Evolutionary conservation across 1,140 invertebrate genomes (phyloP), one percentile per base, ranked within the genome.

Genomic region (Phocides pigmalion): DNA sequence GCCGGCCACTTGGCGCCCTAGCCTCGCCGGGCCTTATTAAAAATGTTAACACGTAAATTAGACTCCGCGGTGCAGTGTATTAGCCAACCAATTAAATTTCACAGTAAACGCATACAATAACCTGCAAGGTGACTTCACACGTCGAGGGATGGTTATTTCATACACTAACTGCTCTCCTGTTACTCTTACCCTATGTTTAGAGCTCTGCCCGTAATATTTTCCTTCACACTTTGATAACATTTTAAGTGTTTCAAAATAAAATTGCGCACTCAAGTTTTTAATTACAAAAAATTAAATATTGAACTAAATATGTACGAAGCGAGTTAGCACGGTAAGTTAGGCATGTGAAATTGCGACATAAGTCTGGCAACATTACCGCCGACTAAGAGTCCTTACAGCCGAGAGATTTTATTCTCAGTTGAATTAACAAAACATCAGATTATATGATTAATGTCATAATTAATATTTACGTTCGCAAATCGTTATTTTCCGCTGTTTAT

Each of bases 41-140:
- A 90, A 90, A 90, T 82, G 85, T 87, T 89, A 90, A 89, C 86
- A 83, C 80, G 86, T 87, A 90, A 90, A 88, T 90, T 88, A 90
- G 88, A 88, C 86, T 84, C 66, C 64, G 71, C 82, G 76, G 70
- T 65, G 68, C 76, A 76, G 70, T 82, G 84, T 82, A 90, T 90
- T 90, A 87, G 84, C 84, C 74, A 87, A 82, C 87, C 86, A 88
- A 87, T 89, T 89, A 89, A 90, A 89, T 86, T 87, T 89, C 76
- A 82, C 80, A 84, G 79, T 79, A 75, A 69, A 67, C 66, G 49
- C 61, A 73, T 61, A 87, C 80, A 87, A 87, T 87, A 61, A 37
- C 58, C 42, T 62, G 70, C 72, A 75, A 77, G 77, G 72, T 65
- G 70, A 79, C 74, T 73, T 76, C 74, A 74, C 77, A 72, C 70